A percentile compares a stretch with the other conserved stretches of the same genome.
These are phyloP conservation scores for Melanotaenia maccullochi DNA, from an alignment of 2,797 vertebrate species.

Conservation along the genomic window DNA sequence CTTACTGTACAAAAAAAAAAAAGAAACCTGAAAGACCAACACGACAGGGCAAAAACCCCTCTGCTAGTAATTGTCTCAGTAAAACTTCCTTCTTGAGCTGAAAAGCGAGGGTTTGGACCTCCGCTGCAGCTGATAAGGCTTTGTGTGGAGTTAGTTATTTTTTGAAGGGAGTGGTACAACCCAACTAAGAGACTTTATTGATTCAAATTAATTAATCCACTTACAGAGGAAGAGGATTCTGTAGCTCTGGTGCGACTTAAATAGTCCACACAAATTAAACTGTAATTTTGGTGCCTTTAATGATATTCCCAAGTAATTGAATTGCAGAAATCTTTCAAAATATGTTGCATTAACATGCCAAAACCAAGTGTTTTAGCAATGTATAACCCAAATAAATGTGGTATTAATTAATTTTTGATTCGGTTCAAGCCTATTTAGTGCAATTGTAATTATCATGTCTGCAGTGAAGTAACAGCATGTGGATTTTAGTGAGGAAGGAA, in stretches of 20 bases:
- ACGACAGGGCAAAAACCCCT: slow-evolving; percentile 17
- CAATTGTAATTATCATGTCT: slow-evolving; percentile 76
- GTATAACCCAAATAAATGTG: slow-evolving; percentile 85
- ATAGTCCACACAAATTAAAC: slow-evolving; percentile 84
- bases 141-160: slow-evolving; percentile 69
- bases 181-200: slow-evolving; percentile 82
- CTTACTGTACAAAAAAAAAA: slow-evolving; percentile 19
- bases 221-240: slow-evolving; percentile 81
- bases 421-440: slow-evolving; percentile 78
- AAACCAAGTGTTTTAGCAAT: slow-evolving; percentile 80
- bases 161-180: slow-evolving; percentile 63
- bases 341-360: slow-evolving; percentile 81
- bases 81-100: slow-evolving; percentile 62
- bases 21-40: slow-evolving; percentile 24
- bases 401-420: slow-evolving; percentile 84
- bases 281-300: slow-evolving; percentile 84
- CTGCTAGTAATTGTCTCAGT: slow-evolving; percentile 64
- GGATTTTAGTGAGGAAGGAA: slow-evolving; percentile 59
- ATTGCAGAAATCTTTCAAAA: slow-evolving; percentile 82
- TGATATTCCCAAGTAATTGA: slow-evolving; percentile 86
- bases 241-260: slow-evolving; percentile 80
- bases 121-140: slow-evolving; percentile 73
- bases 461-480: slow-evolving; percentile 60
- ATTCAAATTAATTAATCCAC: slow-evolving; percentile 88
- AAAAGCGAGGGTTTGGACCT: slow-evolving; percentile 70